Percentiles rank a stretch among this genome's conserved stretches.
Evolutionary conservation across 1,140 invertebrate species (phyloP).

Genomic region (Eriosoma lanigerum): DNA sequence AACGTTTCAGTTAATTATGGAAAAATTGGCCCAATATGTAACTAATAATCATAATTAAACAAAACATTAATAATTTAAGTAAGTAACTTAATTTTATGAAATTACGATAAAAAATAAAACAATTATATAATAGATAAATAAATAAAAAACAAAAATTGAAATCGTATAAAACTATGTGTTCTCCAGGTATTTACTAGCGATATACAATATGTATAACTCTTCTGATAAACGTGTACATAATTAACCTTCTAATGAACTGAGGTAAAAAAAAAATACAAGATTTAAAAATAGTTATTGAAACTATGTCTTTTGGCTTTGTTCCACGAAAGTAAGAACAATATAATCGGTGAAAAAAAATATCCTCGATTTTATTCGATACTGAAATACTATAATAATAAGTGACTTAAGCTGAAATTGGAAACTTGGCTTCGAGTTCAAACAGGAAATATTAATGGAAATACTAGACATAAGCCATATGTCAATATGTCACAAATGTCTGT

Average conservation of each 20-base stretch:
- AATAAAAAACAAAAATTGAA: too few relatives aligned
- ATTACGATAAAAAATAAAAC: too few relatives aligned
- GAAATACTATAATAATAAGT: conserved; percentile 37
- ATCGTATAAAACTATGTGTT: too few relatives aligned
- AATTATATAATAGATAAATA: too few relatives aligned
- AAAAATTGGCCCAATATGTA: too few relatives aligned
- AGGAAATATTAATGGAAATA: conserved; percentile 29
- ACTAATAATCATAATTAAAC: too few relatives aligned
- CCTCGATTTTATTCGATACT: not conserved
- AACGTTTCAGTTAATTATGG: too few relatives aligned
- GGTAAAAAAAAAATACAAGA: conserved; percentile 18
- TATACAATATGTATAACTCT: too few relatives aligned
- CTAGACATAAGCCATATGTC: not conserved
- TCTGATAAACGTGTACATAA: not conserved
- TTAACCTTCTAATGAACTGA: conserved; percentile 30
- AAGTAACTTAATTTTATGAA: too few relatives aligned
- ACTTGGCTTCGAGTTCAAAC: conserved; percentile 24
- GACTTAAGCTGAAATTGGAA: not conserved
- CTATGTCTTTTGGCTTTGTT: conserved; percentile 46
- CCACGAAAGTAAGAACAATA: conserved; percentile 40
- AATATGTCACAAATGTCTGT: not conserved
- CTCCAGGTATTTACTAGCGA: too few relatives aligned
- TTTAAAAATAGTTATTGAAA: conserved; percentile 50
- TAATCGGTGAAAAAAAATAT: not conserved
- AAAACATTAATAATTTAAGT: too few relatives aligned